phyloP scores from a whole-genome alignment of 2,113 vertebrate species.

The Paralichthys olivaceus region DNA sequence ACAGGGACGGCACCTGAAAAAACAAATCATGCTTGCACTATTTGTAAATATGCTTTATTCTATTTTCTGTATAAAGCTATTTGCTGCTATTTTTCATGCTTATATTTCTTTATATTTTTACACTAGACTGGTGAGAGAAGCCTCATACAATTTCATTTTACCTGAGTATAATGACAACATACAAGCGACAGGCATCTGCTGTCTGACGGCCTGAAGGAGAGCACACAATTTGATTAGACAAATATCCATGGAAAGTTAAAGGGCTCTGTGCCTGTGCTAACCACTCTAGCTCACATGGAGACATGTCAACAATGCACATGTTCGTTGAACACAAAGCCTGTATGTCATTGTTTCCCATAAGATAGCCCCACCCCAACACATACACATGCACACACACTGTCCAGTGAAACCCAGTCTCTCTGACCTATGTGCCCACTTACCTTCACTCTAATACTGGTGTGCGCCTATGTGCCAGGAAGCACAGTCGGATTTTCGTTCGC shows the following conservation, averaged over 20 bases:
- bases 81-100: too few species aligned
- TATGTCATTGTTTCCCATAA: too few species aligned
- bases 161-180: too few species aligned
- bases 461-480: constrained; percentile 16
- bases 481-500: neutral
- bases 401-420: constrained; percentile 1
- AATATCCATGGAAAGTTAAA: constrained; percentile 63
- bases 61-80: too few species aligned
- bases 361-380: neutral
- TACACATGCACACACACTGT: constrained; percentile 5
- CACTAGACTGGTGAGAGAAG: too few species aligned
- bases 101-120: too few species aligned
- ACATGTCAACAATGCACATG: constrained; percentile 65
- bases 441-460: constrained; percentile 1
- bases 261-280: neutral
- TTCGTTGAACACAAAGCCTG: constrained; percentile 10
- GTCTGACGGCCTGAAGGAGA: constrained; percentile 43
- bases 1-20: too few species aligned
- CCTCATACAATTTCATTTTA: too few species aligned
- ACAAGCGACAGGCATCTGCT: too few species aligned
- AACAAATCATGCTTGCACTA: too few species aligned
- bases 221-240: constrained; percentile 67
- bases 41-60: too few species aligned
- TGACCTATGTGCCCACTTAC: constrained; percentile 16
- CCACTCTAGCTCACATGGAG: constrained; percentile 3